Evolutionary conservation across 2,888 invertebrate species (phyloP).

Genomic region (Campoletis raptor): DNA sequence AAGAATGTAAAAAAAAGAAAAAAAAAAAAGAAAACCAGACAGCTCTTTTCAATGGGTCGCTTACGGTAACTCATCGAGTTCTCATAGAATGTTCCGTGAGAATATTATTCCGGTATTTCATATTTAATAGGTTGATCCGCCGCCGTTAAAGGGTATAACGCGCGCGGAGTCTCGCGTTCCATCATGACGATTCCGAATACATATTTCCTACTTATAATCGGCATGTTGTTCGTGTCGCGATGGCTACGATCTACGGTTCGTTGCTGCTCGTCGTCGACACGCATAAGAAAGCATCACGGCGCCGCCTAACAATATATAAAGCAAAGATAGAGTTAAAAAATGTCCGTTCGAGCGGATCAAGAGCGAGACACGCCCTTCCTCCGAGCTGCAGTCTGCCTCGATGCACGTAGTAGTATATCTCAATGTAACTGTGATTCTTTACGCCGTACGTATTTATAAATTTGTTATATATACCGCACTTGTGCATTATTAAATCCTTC

Average conservation of each 20-base stretch:
- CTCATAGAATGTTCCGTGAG: too few relatives aligned
- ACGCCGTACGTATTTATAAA: too few relatives aligned
- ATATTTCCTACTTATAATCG: background rate
- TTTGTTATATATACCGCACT: too few relatives aligned
- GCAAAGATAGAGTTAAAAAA: constrained; percentile 41
- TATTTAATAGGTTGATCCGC: too few relatives aligned
- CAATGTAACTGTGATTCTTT: too few relatives aligned
- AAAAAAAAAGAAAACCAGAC: too few relatives aligned
- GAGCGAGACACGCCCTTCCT: constrained; percentile 72
- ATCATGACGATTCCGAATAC: background rate
- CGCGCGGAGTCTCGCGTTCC: background rate
- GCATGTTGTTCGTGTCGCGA: background rate
- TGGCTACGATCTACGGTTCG: background rate
- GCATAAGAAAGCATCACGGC: background rate
- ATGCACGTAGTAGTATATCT: background rate
- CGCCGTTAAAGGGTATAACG: background rate
- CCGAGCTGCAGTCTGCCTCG: constrained; percentile 19
- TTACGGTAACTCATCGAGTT: too few relatives aligned
- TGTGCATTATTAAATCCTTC: too few relatives aligned
- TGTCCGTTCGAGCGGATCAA: constrained; percentile 53
- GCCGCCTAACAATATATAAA: background rate
- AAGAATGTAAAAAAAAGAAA: too few relatives aligned
- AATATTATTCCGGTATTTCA: too few relatives aligned
- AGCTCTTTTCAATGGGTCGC: too few relatives aligned
- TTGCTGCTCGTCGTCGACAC: background rate